A percentile compares a stretch with the other conserved stretches of the same genome.
Conservation (phyloP, 2,888 invertebrate species). For the Thecophora atra region DNA sequence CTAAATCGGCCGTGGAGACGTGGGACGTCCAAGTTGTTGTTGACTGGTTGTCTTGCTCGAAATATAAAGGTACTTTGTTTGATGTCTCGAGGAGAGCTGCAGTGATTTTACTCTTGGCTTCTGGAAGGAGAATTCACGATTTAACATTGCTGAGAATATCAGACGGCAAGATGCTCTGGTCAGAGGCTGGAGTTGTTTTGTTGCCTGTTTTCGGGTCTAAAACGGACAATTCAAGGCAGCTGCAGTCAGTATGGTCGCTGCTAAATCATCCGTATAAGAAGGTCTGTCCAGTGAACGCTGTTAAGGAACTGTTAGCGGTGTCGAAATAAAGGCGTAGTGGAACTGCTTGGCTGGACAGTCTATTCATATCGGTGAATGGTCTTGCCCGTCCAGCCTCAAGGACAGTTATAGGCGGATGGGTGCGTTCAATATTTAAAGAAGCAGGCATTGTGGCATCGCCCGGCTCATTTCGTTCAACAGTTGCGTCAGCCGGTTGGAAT, state of each 20-base stretch:
- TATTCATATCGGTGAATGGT: constrained; percentile 17
- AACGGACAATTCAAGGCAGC: constrained; percentile 18
- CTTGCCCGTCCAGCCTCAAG: constrained; percentile 25
- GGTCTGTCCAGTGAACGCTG: constrained; percentile 26
- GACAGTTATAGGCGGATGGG: constrained; percentile 29
- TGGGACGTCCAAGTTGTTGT: constrained; percentile 36
- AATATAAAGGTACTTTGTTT: constrained; percentile 15
- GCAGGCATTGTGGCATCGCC: no score
- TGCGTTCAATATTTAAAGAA: no score
- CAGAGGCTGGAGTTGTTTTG: constrained; percentile 15
- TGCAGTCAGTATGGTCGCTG: constrained; percentile 25
- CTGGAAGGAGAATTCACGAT: constrained; percentile 32
- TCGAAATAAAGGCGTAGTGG: constrained; percentile 16
- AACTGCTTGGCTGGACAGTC: neutral
- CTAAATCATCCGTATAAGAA: constrained; percentile 31
- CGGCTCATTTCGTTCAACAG: no score
- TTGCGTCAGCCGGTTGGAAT: no score
- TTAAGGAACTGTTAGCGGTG: constrained; percentile 13
- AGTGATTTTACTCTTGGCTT: constrained; percentile 27
- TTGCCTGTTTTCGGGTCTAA: constrained; percentile 33
- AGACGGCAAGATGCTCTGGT: constrained; percentile 23
- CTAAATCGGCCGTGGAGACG: constrained; percentile 22
- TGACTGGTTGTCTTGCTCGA: constrained; percentile 29
- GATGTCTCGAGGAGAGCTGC: constrained; percentile 25
- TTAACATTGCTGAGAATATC: constrained; percentile 29